A percentile compares a stretch with the other conserved stretches of the same genome.
phyloP scores from a whole-genome alignment of 2,797 vertebrate genomes.

The Cynopterus sphinx region DNA sequence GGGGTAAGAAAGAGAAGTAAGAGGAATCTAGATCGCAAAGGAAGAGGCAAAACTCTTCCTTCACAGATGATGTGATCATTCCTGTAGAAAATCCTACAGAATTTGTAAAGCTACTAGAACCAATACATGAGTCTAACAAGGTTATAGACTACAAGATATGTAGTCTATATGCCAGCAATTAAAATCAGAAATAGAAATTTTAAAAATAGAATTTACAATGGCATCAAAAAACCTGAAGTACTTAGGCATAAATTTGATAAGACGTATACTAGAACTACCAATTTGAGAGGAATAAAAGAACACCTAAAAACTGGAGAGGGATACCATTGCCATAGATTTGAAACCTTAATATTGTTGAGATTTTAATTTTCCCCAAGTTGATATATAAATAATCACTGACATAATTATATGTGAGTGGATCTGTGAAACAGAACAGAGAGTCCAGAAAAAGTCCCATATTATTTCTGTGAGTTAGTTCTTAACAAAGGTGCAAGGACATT shows the following conservation, averaged over 20 bases:
- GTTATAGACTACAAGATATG: not conserved
- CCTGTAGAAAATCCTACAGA: not conserved
- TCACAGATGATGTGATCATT: not conserved
- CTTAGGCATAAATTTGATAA: not conserved
- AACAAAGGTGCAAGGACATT: not conserved
- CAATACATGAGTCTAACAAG: not conserved
- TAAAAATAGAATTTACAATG: not conserved
- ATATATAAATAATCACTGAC: not conserved
- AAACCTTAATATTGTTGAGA: not conserved
- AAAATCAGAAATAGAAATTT: not conserved
- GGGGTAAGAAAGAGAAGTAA: not conserved
- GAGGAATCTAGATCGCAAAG: not conserved
- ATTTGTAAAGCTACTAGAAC: not conserved
- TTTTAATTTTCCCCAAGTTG: not conserved
- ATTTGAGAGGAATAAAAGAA: not conserved
- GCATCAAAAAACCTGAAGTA: not conserved
- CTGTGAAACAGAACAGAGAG: not conserved
- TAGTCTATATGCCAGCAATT: not conserved
- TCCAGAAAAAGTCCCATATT: not conserved
- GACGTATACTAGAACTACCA: not conserved
- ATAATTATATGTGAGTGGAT: not conserved
- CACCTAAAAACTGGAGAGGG: not conserved
- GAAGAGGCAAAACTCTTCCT: not conserved
- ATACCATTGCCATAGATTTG: not conserved
- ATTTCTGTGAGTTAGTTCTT: slow-evolving; percentile 17